Evolutionary conservation across 2,888 invertebrate genomes (phyloP).

Genomic region (Sussaba pulchella): DNA sequence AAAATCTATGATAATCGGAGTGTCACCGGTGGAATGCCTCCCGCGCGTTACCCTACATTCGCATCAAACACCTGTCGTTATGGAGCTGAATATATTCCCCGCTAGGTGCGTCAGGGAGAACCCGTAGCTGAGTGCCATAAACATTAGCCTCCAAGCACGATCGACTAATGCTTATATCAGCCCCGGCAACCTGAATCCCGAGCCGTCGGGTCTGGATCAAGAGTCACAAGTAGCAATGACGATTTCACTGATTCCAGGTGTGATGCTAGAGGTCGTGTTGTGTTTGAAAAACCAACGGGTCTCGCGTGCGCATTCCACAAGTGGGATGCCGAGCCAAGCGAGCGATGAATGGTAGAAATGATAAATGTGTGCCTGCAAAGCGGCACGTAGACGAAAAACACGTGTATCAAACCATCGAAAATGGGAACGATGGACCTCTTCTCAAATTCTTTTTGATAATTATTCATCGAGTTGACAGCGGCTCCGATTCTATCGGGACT

Average conservation of each 20-base stretch:
- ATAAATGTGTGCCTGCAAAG: conserved; percentile 39
- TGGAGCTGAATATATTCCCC: conserved; percentile 19
- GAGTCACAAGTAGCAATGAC: conserved; percentile 31
- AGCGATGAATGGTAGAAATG: conserved; percentile 48
- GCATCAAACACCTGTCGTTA: conserved; percentile 63
- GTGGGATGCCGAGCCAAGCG: neutral
- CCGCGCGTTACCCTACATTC: conserved; percentile 66
- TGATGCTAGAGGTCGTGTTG: conserved; percentile 5
- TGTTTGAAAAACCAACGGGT: conserved; percentile 51
- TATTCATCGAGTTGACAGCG: no score
- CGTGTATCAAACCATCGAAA: conserved; percentile 32
- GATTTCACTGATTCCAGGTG: conserved; percentile 2
- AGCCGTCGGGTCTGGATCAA: neutral
- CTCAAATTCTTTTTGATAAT: conserved; percentile 29
- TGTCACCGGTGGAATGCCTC: conserved; percentile 46
- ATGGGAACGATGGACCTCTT: conserved; percentile 52
- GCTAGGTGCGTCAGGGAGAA: neutral
- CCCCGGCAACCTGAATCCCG: conserved; percentile 16
- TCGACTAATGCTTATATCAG: conserved; percentile 16
- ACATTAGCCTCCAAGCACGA: conserved; percentile 19
- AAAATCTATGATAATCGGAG: conserved; percentile 37
- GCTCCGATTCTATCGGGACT: no score
- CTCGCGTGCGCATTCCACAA: conserved; percentile 43
- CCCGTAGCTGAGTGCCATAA: conserved; percentile 16
- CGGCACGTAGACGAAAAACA: conserved; percentile 22